A percentile compares a stretch with the other conserved stretches of the same genome.
Conservation (phyloP, 2,888 invertebrate genomes). For the Acholoe squamosa region DNA sequence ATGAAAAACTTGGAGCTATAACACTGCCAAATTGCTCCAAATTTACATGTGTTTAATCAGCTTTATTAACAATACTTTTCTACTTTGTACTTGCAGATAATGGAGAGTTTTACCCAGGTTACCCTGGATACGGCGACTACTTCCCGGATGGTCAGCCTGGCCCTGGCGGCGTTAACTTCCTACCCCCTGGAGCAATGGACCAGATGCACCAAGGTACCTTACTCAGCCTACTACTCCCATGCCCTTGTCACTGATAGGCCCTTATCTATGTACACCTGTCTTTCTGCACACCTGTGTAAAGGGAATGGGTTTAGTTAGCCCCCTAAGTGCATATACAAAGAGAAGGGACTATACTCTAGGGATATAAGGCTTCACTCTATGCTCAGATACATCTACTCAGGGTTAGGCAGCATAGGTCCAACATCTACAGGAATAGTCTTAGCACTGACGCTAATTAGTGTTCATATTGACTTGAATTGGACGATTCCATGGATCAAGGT, state of each 20-base stretch:
- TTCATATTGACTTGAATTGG: no score
- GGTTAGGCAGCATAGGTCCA: no score
- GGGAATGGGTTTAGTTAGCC: neutral
- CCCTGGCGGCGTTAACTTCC: constrained; percentile 60
- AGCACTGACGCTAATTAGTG: no score
- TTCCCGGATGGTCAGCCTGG: constrained; percentile 62
- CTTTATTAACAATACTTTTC: neutral
- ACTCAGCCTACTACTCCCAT: neutral
- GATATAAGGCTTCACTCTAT: no score
- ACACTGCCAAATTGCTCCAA: neutral
- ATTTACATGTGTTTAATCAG: neutral
- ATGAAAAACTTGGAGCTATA: no score
- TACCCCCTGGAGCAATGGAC: constrained; percentile 53
- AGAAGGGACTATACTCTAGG: no score
- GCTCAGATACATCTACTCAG: neutral
- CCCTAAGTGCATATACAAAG: no score
- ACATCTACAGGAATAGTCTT: no score
- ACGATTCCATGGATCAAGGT: no score
- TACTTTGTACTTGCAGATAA: constrained; percentile 52
- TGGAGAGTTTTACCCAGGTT: constrained; percentile 63
- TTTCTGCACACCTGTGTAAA: neutral
- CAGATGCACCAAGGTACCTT: constrained; percentile 57
- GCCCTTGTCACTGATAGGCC: neutral
- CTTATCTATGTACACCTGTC: neutral
- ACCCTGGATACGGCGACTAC: constrained; percentile 61